Base-by-base conservation (phyloP, 2,797 vertebrate genomes). In the Hydrophis major region DNA sequence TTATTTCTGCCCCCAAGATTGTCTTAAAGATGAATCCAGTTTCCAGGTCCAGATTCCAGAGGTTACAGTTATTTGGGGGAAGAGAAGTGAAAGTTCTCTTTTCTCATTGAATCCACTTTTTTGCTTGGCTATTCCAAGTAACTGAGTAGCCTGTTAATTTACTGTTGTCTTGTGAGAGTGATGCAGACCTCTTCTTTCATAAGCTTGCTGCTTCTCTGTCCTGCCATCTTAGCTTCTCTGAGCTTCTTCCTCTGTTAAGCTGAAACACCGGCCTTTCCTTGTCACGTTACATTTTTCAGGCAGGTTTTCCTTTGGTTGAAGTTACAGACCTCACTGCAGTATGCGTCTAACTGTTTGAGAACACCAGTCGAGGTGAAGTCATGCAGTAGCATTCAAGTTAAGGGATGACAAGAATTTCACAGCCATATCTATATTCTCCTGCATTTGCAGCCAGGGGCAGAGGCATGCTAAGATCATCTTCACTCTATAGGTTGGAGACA, bases 201-300 rank as follows among this genome's bases (percentile, higher is more conserved):
- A 88, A 57, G 56, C 66, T 93, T 91, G 86, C 55, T n/a, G 6
- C 86, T 91, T 88, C 56, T 59, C 50, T 91, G 86, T n/a, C 25
- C 88, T 91, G 56, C 87, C 91, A 83, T 91, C 66, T 27, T 88
- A 53, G 50, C 37, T 91, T 91, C 66, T 93, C n/a, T 83, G 83
- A 56, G 90, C 61, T 88, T 60, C 69, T 55, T 93, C 66, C 66
- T 61, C 56, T 88, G 22, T 53, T 86, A 91, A 83, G 59, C 87
- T 91, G 25, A 89, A 60, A 56, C 83, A 11, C 12, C 12, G n/a
- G 25, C 92, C 56, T 91, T 56, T 16, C 27, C 16, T 57, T 32
- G 14, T 27, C 25, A 50, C 18, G 0, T 66, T 47, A 57, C 63
- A 50, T 61, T 18, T 18, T 87, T 37, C 13, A 78, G 13, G 18